Percentiles rank a stretch among this genome's conserved stretches.
phyloP scores from a whole-genome alignment of 1,140 invertebrate genomes.

The Leptopilina clavipes region DNA sequence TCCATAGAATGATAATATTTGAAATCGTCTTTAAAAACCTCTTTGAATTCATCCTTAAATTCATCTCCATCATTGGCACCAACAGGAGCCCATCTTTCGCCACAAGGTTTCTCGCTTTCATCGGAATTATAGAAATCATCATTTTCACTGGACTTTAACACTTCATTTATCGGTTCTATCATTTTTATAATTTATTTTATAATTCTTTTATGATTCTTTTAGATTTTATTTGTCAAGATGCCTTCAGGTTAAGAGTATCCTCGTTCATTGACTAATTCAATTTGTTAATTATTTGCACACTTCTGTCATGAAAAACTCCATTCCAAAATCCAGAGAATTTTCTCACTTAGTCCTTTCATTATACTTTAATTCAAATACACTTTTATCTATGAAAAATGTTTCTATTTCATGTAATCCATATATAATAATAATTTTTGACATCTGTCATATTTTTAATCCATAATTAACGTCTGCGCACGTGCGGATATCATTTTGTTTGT shows the following conservation, averaged over 20 bases:
- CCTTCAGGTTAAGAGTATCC: neutral
- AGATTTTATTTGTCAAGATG: neutral
- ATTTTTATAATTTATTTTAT: neutral
- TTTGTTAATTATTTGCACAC: neutral
- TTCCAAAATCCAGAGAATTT: no score
- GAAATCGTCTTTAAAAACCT: slow-evolving; percentile 57
- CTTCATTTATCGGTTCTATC: slow-evolving; percentile 40
- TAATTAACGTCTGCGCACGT: no score
- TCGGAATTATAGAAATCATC: slow-evolving; percentile 69
- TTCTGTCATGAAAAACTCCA: neutral
- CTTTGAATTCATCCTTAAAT: slow-evolving; percentile 62
- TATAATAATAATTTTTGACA: no score
- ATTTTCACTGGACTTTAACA: slow-evolving; percentile 44
- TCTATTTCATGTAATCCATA: no score
- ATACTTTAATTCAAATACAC: no score
- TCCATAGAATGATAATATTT: slow-evolving; percentile 48
- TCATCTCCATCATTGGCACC: slow-evolving; percentile 77
- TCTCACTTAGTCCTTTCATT: no score
- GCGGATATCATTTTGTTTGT: no score
- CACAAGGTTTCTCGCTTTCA: slow-evolving; percentile 70
- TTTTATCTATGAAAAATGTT: no score
- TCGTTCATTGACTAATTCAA: neutral
- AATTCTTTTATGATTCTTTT: neutral
- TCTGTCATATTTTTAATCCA: no score
- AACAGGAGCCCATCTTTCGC: slow-evolving; percentile 80